These are phyloP conservation scores for Podarcis lilfordi DNA, from an alignment of 2,797 vertebrate species.

Conservation along the genomic window DNA sequence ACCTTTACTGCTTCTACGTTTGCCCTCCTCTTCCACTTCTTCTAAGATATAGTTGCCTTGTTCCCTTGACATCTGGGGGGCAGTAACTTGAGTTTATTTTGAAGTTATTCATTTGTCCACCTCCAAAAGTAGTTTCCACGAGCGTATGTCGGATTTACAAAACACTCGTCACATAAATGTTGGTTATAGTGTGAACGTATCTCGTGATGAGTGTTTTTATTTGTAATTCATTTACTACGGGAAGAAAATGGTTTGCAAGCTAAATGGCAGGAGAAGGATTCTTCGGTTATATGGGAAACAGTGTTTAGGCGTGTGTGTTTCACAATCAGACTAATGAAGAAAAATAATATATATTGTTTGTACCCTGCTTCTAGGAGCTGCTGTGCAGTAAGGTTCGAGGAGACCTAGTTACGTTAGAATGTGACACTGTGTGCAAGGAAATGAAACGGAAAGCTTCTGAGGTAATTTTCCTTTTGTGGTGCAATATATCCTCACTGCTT, in stretches of 20 bases:
- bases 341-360: neutral
- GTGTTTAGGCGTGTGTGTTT: neutral
- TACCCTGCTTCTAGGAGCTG: conserved; percentile 81
- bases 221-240: conserved; percentile 8
- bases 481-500: conserved; percentile 26
- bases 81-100: neutral
- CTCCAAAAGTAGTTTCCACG: neutral
- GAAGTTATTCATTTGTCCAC: too few species aligned
- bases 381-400: conserved; percentile 80
- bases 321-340: neutral
- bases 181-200: neutral
- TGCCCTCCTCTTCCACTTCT: neutral
- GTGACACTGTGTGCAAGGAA: conserved; percentile 86
- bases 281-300: neutral
- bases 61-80: neutral
- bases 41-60: neutral
- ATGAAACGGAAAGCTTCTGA: conserved; percentile 86
- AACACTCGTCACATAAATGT: neutral
- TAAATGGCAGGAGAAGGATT: neutral
- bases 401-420: conserved; percentile 79
- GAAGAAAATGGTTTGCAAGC: neutral
- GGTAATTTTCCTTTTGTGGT: conserved; percentile 75
- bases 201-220: neutral
- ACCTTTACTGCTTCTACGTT: neutral
- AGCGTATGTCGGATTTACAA: neutral